Evolutionary conservation across 2,113 vertebrate species (phyloP).

Genomic region (Rhegmatorhina hoffmannsi): DNA sequence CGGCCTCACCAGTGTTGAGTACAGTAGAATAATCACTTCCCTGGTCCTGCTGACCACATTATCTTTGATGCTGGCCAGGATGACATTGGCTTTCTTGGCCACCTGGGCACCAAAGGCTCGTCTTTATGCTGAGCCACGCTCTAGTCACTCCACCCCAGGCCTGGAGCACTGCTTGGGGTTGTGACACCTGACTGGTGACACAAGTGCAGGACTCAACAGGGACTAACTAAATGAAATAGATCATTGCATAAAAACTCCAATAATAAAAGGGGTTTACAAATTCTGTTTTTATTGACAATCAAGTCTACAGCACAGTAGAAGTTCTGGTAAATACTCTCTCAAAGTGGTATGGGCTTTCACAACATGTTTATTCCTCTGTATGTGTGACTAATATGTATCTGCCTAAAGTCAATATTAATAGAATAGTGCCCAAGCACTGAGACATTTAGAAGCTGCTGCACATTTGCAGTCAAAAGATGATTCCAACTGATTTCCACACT

Average conservation of each 20-base stretch:
- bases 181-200: not conserved
- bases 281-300: not conserved
- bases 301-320: not conserved
- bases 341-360: not conserved
- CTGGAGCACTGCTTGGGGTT: not conserved
- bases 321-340: not conserved
- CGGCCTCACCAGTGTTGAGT: rapidly evolving
- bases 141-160: not conserved
- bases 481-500: not conserved
- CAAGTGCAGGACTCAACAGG: not conserved
- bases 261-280: not conserved
- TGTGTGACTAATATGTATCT: not conserved
- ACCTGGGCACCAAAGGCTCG: not conserved
- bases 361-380: not conserved
- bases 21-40: too few species aligned
- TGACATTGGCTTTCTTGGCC: not conserved
- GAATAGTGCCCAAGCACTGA: not conserved
- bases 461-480: not conserved
- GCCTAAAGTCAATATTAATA: not conserved
- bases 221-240: not conserved
- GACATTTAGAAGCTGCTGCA: not conserved
- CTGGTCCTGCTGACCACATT: not conserved
- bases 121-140: not conserved
- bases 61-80: not conserved
- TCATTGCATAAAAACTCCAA: not conserved